Conservation (phyloP, 53 echinoderm and acorn worm species). For the Echinarachnius parma region DNA sequence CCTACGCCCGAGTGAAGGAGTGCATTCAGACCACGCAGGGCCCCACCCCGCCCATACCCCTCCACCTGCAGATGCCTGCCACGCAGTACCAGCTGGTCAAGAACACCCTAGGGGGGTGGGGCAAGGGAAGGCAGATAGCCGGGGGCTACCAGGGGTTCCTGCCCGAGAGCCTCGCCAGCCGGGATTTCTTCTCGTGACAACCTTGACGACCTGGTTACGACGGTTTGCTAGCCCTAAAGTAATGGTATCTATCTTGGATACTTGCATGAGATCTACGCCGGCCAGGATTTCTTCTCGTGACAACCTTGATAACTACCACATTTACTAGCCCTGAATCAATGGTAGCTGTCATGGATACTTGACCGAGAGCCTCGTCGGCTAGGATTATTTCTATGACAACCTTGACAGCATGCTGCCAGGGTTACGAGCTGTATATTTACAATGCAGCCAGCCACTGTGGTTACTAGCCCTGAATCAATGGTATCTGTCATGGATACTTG, state of each 20-base stretch:
- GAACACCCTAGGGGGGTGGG: slow-evolving; percentile 30
- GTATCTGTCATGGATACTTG: slow-evolving; percentile 48
- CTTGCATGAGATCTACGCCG: slow-evolving; percentile 55
- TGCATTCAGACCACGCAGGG: slow-evolving; percentile 71
- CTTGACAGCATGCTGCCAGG: no score
- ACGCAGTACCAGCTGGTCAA: slow-evolving; percentile 39
- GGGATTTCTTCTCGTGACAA: slow-evolving; percentile 56
- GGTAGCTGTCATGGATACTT: slow-evolving; percentile 52
- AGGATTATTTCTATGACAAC: slow-evolving; percentile 64
- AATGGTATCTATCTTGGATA: slow-evolving; percentile 49
- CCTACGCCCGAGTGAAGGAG: slow-evolving; percentile 62
- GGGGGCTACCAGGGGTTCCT: slow-evolving; percentile 55
- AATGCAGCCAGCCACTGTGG: no score
- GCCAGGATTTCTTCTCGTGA: slow-evolving; percentile 57
- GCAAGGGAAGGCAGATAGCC: slow-evolving; percentile 37
- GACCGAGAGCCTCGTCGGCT: slow-evolving; percentile 52
- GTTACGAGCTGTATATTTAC: no score
- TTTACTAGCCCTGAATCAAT: no score
- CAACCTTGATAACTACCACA: no score
- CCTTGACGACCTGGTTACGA: no score
- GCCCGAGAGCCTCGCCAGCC: slow-evolving; percentile 54
- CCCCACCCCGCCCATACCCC: slow-evolving; percentile 72
- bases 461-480: no score
- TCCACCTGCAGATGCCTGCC: slow-evolving; percentile 56
- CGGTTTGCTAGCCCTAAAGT: no score